Evolutionary conservation across 2,113 vertebrate genomes (phyloP), one percentile per base, ranked within the genome.

Genomic region (Thinocorus orbignyianus): DNA sequence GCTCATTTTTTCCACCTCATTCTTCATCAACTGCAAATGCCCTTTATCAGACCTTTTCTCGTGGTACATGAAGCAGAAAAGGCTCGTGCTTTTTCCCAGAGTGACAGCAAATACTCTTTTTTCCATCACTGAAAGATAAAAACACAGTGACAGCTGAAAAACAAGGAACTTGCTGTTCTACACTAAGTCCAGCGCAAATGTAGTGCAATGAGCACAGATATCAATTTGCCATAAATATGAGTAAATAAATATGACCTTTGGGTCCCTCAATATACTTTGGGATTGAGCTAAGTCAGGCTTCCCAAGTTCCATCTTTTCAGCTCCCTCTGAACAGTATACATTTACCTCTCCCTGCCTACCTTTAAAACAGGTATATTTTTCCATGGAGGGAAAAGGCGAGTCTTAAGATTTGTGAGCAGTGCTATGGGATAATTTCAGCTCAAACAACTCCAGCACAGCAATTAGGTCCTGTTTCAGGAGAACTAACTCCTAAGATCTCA

Each of bases 31-130:
- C 42, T 90, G 64, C 85, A 94, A 87, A 81, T 44, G 89, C 85
- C 86, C 86, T 77, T 74, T 77, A 89, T 83, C 58, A 81, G 84
- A 83, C 91, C 89, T 97, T 91, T 95, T 23, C 85, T 94, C 64
- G 11, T 0, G 17, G 85, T 62, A 52, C 22, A 57, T 12, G 88
- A 76, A 73, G 92, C 90, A 91, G 35, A 65, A 96, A 52, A n/a
- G 37, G 20, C 65, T 64, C 17, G 7, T 55, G 61, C 31, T 20
- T 71, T 86, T 73, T 77, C 74, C 81, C 44, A 16, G 35, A 49
- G 44, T 20, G 58, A 55, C 70, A 93, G 73, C 73, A 70, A 70
- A 74, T 51, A 52, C 30, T 6, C 2, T 11, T 68, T 51, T 49
- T 61, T 51, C 83, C 31, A 44, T 52, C 73, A 23, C 44, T 74